These are phyloP conservation scores for Halcyon smyrnensis DNA, from an alignment of 2,797 vertebrate species.

Conservation along the genomic window DNA sequence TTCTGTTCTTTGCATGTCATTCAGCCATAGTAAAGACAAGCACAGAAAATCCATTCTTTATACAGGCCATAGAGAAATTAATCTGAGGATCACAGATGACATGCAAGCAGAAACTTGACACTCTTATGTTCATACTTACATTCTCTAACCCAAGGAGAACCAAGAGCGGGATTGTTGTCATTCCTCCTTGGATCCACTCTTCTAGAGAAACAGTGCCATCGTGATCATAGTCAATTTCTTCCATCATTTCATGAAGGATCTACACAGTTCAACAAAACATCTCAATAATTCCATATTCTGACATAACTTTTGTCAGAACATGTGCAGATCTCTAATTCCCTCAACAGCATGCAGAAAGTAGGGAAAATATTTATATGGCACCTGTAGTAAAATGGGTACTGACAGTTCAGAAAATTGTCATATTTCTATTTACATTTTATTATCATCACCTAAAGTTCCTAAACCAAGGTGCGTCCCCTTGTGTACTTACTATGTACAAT, in stretches of 20 bases:
- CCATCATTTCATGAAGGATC: slow-evolving; percentile 98
- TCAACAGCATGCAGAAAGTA: neutral
- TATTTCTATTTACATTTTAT: neutral
- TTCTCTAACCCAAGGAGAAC: slow-evolving; percentile 92
- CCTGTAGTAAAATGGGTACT: neutral
- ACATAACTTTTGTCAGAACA: neutral
- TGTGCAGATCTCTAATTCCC: neutral
- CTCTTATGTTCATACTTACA: slow-evolving; percentile 76
- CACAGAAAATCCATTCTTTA: neutral
- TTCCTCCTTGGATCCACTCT: slow-evolving; percentile 96
- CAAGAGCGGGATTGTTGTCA: slow-evolving; percentile 94
- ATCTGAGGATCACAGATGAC: neutral
- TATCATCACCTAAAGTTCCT: neutral
- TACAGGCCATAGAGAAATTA: neutral
- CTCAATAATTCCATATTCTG: neutral
- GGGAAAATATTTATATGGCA: neutral
- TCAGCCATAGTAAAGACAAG: neutral
- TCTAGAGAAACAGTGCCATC: slow-evolving; percentile 93
- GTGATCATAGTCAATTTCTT: slow-evolving; percentile 93
- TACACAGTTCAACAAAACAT: slow-evolving; percentile 50
- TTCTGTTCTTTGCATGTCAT: neutral
- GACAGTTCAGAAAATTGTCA: neutral
- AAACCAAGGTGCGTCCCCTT: neutral
- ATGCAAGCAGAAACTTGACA: neutral
- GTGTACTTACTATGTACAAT: neutral